Percentiles rank a stretch among this genome's conserved stretches.
phyloP scores from a whole-genome alignment of 2,888 invertebrate species.

The Eledone cirrhosa region DNA sequence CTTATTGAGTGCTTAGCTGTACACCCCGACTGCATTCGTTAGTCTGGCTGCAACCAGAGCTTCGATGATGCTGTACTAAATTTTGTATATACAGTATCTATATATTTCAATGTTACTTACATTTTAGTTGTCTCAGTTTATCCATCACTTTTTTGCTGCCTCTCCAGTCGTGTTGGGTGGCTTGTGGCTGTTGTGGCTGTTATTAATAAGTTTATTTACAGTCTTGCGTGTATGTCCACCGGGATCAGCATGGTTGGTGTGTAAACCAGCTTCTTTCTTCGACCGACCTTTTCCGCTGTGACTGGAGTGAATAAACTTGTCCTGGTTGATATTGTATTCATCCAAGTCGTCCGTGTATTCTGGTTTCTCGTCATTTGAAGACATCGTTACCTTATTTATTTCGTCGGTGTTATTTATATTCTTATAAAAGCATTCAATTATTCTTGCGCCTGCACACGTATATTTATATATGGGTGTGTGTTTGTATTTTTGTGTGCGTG shows the following conservation, averaged over 20 bases:
- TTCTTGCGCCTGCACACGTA: too few relatives aligned
- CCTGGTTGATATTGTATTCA: constrained; percentile 92
- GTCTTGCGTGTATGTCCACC: constrained; percentile 93
- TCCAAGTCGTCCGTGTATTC: constrained; percentile 81
- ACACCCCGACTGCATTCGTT: too few relatives aligned
- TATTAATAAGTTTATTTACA: constrained; percentile 68
- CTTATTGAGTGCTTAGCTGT: too few relatives aligned
- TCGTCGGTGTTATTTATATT: too few relatives aligned
- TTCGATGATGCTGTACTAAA: too few relatives aligned
- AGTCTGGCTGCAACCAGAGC: too few relatives aligned
- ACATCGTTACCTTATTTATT: too few relatives aligned
- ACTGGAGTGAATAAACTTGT: constrained; percentile 85
- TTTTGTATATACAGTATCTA: too few relatives aligned
- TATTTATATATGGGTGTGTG: too few relatives aligned
- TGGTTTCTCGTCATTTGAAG: neutral
- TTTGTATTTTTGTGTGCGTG: too few relatives aligned
- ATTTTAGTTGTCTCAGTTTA: neutral
- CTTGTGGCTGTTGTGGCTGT: constrained; percentile 48
- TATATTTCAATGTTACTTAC: too few relatives aligned
- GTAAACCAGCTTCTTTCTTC: constrained; percentile 86
- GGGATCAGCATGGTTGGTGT: constrained; percentile 92
- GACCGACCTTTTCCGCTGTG: constrained; percentile 90
- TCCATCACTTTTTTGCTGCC: neutral
- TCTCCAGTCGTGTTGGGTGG: neutral
- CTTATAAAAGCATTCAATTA: too few relatives aligned